Evolutionary conservation across 2,113 vertebrate species (phyloP).

Genomic region (Lipophrys pholis): DNA sequence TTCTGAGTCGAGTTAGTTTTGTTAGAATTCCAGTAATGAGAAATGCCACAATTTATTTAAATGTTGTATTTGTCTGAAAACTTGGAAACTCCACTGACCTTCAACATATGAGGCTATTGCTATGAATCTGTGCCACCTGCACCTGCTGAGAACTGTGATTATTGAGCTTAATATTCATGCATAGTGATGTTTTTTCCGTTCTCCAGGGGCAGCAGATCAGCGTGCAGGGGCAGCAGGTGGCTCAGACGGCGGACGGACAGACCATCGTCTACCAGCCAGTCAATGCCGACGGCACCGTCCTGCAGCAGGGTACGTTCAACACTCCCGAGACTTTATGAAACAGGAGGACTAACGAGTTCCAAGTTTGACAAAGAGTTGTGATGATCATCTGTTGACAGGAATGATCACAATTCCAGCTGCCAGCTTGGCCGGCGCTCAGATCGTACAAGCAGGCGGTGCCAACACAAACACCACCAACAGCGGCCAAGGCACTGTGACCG

Average conservation of each 20-base stretch:
- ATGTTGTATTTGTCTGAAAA: too few species aligned
- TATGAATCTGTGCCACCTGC: too few species aligned
- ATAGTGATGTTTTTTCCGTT: not conserved
- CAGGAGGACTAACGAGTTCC: not conserved
- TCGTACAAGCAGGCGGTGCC: slow-evolving; percentile 92
- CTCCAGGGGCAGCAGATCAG: slow-evolving; percentile 94
- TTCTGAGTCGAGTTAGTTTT: too few species aligned
- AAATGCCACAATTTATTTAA: too few species aligned
- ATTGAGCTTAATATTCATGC: too few species aligned
- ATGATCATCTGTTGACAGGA: slow-evolving; percentile 84
- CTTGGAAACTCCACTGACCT: too few species aligned
- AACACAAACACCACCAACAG: slow-evolving; percentile 97
- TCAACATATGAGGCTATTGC: too few species aligned
- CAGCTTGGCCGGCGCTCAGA: slow-evolving; percentile 96
- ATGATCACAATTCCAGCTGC: slow-evolving; percentile 99
- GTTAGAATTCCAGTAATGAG: too few species aligned
- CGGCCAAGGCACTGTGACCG: slow-evolving; percentile 96
- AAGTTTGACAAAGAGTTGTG: slow-evolving; percentile 6
- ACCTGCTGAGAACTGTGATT: too few species aligned
- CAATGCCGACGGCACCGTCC: slow-evolving; percentile 96
- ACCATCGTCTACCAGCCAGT: slow-evolving; percentile 99
- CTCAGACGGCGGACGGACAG: slow-evolving; percentile 97
- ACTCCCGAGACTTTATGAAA: not conserved
- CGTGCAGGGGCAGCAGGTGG: slow-evolving; percentile 96
- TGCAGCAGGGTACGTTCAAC: slow-evolving; percentile 90